Conservation (phyloP, 2,113 vertebrate genomes). For the Nannobrachium achirus region DNA sequence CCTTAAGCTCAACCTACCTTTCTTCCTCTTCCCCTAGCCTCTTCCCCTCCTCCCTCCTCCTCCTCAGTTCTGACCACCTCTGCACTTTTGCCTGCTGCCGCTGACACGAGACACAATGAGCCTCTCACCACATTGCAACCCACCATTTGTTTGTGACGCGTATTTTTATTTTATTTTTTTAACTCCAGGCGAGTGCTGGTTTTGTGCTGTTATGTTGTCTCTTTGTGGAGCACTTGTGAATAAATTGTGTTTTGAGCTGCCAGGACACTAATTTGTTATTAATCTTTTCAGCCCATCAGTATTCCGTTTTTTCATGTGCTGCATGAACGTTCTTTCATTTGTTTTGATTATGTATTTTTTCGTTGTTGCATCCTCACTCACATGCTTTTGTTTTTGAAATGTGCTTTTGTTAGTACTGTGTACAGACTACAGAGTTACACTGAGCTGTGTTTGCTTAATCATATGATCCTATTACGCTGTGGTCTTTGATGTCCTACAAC, state of each 20-base stretch:
- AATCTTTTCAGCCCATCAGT: background rate
- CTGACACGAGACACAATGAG: too few species aligned
- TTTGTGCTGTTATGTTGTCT: background rate
- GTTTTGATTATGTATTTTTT: conserved; percentile 9
- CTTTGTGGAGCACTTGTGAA: too few species aligned
- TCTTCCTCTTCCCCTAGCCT: conserved; percentile 12
- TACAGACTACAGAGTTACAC: conserved; percentile 7
- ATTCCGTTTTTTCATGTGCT: conserved; percentile 29
- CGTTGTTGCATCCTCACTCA: conserved; percentile 12
- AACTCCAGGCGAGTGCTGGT: conserved; percentile 32
- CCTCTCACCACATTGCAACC: conserved; percentile 8
- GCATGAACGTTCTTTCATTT: conserved; percentile 41
- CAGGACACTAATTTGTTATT: background rate
- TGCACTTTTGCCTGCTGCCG: background rate
- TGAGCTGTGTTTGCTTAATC: conserved; percentile 12
- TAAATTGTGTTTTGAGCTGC: too few species aligned
- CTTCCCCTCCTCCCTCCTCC: background rate
- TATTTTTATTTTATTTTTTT: conserved; percentile 30
- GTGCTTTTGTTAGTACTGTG: background rate
- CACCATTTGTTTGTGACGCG: conserved; percentile 14
- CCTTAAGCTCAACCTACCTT: background rate
- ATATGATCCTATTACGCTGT: background rate
- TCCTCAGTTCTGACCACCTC: background rate
- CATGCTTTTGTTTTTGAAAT: conserved; percentile 10
- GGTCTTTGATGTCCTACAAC: background rate